phyloP scores from a whole-genome alignment of 2,888 invertebrate species.

The Julus scanicus region DNA sequence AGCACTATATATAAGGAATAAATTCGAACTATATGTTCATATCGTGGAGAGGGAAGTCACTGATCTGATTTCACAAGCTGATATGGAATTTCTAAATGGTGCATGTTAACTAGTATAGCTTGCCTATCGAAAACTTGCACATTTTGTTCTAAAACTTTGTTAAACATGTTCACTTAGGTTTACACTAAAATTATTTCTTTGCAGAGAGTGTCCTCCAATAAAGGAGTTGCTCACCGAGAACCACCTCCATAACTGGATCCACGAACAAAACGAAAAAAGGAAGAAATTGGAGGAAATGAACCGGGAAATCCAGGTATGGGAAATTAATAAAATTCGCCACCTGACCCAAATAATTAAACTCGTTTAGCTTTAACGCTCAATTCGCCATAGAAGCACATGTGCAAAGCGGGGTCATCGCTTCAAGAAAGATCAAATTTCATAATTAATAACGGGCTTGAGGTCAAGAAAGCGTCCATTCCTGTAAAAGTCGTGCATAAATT shows the following conservation, averaged over 20 bases:
- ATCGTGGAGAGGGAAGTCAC: too few species aligned
- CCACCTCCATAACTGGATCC: conserved; percentile 4
- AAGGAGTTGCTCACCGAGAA: conserved; percentile 31
- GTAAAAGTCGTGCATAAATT: conserved; percentile 5
- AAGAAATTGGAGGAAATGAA: conserved; percentile 36
- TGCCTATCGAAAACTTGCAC: too few species aligned
- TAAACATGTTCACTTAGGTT: too few species aligned
- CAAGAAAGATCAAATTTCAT: background rate
- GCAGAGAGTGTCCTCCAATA: conserved; percentile 11
- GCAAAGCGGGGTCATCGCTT: conserved; percentile 13
- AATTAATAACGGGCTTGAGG: background rate
- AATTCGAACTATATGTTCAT: too few species aligned
- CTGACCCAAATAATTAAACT: conserved; percentile 35
- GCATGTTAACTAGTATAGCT: too few species aligned
- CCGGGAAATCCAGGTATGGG: conserved; percentile 32
- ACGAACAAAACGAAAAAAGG: conserved; percentile 36
- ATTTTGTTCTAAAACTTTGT: too few species aligned
- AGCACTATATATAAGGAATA: too few species aligned
- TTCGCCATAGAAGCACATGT: conserved; percentile 8
- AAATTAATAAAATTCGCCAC: background rate
- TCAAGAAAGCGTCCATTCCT: background rate
- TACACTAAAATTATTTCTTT: too few species aligned
- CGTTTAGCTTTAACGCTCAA: background rate
- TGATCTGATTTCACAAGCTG: too few species aligned
- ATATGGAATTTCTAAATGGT: too few species aligned